A percentile compares a stretch with the other conserved stretches of the same genome.
Evolutionary conservation across 2,888 invertebrate genomes (phyloP).

Genomic region (Ichneumoninae sp.): DNA sequence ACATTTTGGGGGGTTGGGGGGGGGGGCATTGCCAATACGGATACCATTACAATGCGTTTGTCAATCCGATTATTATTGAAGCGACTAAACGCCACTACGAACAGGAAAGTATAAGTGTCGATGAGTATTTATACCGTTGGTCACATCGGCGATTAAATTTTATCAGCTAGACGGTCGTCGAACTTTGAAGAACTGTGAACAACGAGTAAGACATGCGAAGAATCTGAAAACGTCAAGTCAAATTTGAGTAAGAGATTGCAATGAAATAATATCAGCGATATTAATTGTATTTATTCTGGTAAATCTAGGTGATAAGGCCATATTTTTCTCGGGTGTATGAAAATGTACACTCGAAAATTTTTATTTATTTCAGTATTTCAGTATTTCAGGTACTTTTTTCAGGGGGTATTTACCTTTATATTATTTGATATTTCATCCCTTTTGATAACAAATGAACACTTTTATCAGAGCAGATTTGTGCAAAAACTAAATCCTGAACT

Average conservation of each 20-base stretch:
- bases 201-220: constrained; percentile 77
- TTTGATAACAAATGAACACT: no score
- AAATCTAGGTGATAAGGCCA: neutral
- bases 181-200: constrained; percentile 76
- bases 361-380: no score
- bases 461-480: no score
- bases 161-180: constrained; percentile 56
- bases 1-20: no score
- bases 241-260: neutral
- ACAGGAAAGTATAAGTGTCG: neutral
- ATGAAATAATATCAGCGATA: neutral
- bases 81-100: neutral
- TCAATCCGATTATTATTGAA: neutral
- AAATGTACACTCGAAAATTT: no score
- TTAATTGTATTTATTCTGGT: neutral
- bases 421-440: no score
- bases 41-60: neutral
- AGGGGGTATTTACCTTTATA: no score
- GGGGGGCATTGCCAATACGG: no score
- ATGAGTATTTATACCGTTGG: neutral
- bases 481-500: no score
- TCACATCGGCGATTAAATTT: neutral
- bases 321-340: no score
- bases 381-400: no score
- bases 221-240: constrained; percentile 70